Conservation (phyloP, 2,888 invertebrate species). For the Eledone cirrhosa region DNA sequence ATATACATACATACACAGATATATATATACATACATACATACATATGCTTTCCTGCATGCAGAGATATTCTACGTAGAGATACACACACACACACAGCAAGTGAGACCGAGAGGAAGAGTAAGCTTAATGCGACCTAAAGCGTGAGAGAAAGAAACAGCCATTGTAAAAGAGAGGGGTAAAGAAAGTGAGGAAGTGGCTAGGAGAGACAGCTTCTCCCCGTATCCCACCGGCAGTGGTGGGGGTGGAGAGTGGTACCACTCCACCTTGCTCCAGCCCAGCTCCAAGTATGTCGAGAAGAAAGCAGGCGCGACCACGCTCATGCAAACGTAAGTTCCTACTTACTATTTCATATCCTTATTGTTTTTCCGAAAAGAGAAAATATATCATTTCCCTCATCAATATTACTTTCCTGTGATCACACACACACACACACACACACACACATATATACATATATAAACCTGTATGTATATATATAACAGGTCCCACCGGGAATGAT, state of each 20-base stretch:
- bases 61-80: too few relatives aligned
- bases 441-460: neutral
- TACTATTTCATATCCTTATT: too few relatives aligned
- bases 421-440: neutral
- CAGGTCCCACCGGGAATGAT: neutral
- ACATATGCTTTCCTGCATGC: too few relatives aligned
- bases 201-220: neutral
- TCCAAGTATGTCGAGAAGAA: constrained; percentile 28
- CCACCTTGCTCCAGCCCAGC: constrained; percentile 16
- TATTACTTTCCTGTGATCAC: neutral
- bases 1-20: too few relatives aligned
- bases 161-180: neutral
- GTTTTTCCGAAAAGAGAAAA: neutral
- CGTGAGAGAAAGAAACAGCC: too few relatives aligned
- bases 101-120: too few relatives aligned
- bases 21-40: too few relatives aligned
- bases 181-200: neutral
- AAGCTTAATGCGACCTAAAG: too few relatives aligned
- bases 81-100: too few relatives aligned
- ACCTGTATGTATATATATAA: neutral
- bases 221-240: neutral
- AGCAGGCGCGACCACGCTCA: constrained; percentile 25
- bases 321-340: constrained; percentile 25
- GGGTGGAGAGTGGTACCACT: neutral
- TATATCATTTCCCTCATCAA: neutral